Evolutionary conservation across 2,888 invertebrate species (phyloP), one percentile per base, ranked within the genome.

Genomic region (Geophilus truncorum): DNA sequence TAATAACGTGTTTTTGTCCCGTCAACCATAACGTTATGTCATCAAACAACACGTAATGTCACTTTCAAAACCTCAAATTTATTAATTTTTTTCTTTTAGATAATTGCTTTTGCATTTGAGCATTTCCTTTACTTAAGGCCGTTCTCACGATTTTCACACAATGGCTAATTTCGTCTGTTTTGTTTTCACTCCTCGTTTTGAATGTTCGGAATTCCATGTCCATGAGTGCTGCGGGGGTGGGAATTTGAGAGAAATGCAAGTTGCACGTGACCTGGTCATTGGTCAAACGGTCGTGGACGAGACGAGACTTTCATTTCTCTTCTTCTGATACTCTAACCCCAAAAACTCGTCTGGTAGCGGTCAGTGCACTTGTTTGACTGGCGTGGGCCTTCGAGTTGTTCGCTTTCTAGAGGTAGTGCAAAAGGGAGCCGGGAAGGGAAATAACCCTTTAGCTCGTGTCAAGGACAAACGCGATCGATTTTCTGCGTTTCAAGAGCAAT

Each of bases 401-500:
- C 70, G 25, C 70, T 28, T 23, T 70, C 10, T 4, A 4, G 12
- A 45, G 45, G 45, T n/a, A 12, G 12, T n/a, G 45, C 32, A 32
- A 45, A n/a, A n/a, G 57, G 57, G 18, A 62, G 57, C 57, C 18
- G 51, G 18, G 51, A 51, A 28, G 70, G 70, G 70, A 70, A 70
- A 70, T 70, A 70, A 70, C 70, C 70, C 70, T 70, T 70, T 70
- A 28, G 70, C 70, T 70, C 70, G 70, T 70, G 70, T 70, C 70
- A 70, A 70, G 70, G 70, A 70, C 70, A 70, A 28, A 70, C 25
- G 70, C 70, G 70, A 70, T 70, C 70, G 70, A 70, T 70, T 70
- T 70, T 70, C 15, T 51, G 51, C 70, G 12, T 28, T 70, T 70
- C 28, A 28, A 70, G 25, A 9, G 28, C 70, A 70, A 28, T 25